Conservation (phyloP, 2,797 vertebrate species). For the Tauraco hartlaubi region DNA sequence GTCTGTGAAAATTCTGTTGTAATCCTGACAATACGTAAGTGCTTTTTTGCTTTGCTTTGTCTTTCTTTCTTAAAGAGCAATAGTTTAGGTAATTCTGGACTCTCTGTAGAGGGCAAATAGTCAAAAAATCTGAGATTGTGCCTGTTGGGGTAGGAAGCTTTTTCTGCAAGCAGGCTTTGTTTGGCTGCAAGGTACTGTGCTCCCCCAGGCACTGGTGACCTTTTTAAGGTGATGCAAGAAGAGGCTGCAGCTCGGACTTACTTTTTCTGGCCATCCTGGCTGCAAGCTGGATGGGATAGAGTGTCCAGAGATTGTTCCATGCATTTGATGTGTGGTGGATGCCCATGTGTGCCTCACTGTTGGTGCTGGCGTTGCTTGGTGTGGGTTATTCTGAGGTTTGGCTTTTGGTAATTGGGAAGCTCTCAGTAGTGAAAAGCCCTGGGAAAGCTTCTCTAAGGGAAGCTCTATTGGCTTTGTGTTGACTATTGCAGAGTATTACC, state of each 20-base stretch:
- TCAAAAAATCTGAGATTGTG: background rate
- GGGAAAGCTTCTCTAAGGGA: background rate
- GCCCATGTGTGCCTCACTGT: accelerated
- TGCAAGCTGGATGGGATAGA: background rate
- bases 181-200: background rate
- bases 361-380: background rate
- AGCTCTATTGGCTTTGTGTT: background rate
- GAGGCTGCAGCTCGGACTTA: background rate
- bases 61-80: background rate
- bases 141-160: background rate
- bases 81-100: background rate
- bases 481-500: background rate
- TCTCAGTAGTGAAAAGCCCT: background rate
- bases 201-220: accelerated
- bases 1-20: background rate
- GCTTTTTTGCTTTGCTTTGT: background rate
- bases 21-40: background rate
- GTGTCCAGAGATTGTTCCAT: background rate
- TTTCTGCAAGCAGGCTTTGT: background rate
- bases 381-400: background rate
- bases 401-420: background rate
- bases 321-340: background rate
- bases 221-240: background rate
- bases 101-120: background rate
- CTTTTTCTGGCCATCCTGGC: background rate